These are phyloP conservation scores for Platycheirus rosarum DNA, from an alignment of 2,888 invertebrate genomes.

Conservation along the genomic window DNA sequence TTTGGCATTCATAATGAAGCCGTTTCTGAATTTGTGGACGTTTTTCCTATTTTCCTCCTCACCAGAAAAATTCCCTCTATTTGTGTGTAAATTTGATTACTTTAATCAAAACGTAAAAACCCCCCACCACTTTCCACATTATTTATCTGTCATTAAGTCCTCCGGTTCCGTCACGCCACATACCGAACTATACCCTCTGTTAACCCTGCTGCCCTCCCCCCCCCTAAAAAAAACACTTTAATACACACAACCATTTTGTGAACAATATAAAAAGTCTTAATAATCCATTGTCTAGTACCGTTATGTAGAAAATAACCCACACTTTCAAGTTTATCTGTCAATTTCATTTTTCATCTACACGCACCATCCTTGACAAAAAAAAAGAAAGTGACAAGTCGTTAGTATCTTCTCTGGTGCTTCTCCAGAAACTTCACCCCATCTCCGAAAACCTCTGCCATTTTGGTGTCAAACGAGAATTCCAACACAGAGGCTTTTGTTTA, in stretches of 20 bases:
- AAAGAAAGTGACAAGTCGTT: slow-evolving; percentile 24
- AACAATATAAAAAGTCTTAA: slow-evolving; percentile 45
- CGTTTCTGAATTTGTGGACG: too few species aligned
- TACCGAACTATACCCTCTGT: not conserved
- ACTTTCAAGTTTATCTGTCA: slow-evolving; percentile 15
- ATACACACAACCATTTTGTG: slow-evolving; percentile 29
- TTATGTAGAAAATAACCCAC: slow-evolving; percentile 29
- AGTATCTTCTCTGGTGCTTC: slow-evolving; percentile 1
- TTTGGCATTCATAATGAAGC: too few species aligned
- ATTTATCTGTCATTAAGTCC: slow-evolving; percentile 2
- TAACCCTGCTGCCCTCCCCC: not conserved
- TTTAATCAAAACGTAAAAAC: slow-evolving; percentile 21
- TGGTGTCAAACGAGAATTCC: slow-evolving; percentile 41
- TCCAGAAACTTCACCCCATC: not conserved
- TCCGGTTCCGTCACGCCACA: slow-evolving; percentile 6
- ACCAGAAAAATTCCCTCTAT: slow-evolving; percentile 1
- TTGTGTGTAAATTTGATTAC: slow-evolving; percentile 17
- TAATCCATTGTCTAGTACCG: slow-evolving; percentile 38
- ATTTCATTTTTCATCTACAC: slow-evolving; percentile 52
- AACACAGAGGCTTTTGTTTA: slow-evolving; percentile 1
- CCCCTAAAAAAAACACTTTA: not conserved
- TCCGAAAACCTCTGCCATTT: not conserved
- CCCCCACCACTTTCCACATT: not conserved
- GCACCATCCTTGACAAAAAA: not conserved
- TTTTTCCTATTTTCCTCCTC: too few species aligned